Evolutionary conservation across 2,888 invertebrate species (phyloP).

Genomic region (Pteria penguin): DNA sequence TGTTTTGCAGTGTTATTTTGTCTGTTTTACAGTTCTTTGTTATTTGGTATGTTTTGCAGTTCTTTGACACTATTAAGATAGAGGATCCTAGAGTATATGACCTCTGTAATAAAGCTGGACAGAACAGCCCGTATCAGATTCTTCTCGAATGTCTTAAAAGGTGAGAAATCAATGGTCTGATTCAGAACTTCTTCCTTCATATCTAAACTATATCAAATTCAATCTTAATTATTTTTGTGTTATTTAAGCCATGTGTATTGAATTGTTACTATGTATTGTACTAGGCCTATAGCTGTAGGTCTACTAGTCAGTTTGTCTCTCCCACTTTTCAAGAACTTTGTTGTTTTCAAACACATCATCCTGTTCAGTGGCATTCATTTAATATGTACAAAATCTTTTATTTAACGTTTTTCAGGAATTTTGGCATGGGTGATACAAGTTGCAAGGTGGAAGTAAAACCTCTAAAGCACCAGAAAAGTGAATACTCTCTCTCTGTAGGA

Average conservation of each 20-base stretch:
- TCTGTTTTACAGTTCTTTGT: too few relatives aligned
- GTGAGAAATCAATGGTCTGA: too few relatives aligned
- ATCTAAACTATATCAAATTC: too few relatives aligned
- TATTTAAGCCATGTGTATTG: too few relatives aligned
- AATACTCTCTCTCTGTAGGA: conserved; percentile 96
- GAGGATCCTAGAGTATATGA: conserved; percentile 96
- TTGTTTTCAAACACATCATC: neutral
- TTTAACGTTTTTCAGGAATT: conserved; percentile 84
- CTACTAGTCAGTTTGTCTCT: neutral
- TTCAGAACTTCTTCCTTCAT: too few relatives aligned
- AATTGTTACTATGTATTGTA: too few relatives aligned
- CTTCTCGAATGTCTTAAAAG: conserved; percentile 92
- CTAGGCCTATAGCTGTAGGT: neutral
- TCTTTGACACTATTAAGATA: conserved; percentile 91
- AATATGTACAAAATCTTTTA: too few relatives aligned
- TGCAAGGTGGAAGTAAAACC: conserved; percentile 93
- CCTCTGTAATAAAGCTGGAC: conserved; percentile 97
- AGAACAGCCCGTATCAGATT: conserved; percentile 96
- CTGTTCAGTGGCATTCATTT: neutral
- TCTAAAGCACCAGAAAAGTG: conserved; percentile 93
- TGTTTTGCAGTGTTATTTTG: too few relatives aligned
- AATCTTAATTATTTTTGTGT: too few relatives aligned
- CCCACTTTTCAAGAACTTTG: neutral
- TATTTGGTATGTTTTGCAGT: conserved; percentile 71
- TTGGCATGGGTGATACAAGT: conserved; percentile 92